Conservation (phyloP, 2,888 invertebrate genomes). For the Aricia artaxerxes region DNA sequence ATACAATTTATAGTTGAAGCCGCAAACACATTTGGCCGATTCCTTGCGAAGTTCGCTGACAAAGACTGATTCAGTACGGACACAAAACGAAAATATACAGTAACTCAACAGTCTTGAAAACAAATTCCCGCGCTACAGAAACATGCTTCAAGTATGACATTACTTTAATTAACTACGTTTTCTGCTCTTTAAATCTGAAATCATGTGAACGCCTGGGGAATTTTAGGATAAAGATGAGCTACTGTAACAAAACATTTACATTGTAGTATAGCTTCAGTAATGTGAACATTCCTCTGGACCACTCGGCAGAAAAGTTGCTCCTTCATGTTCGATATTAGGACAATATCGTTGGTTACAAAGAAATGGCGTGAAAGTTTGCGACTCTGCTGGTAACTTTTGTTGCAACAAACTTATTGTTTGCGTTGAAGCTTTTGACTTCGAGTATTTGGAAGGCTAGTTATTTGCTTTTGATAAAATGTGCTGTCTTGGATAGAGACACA, state of each 20-base stretch:
- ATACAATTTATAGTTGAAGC: conserved; percentile 39
- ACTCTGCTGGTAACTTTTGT: conserved; percentile 3
- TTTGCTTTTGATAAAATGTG: neutral
- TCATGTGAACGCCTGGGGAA: too few relatives aligned
- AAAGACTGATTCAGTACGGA: conserved; percentile 64
- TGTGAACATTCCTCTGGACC: conserved; percentile 58
- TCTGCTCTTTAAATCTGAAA: too few relatives aligned
- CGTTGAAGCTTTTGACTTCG: neutral
- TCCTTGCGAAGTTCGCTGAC: conserved; percentile 72
- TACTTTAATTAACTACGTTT: neutral
- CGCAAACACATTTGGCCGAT: conserved; percentile 66
- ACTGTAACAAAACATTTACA: too few relatives aligned
- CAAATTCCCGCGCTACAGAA: neutral
- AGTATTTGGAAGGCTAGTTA: neutral
- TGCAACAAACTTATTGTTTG: conserved; percentile 17
- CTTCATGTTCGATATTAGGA: conserved; percentile 60
- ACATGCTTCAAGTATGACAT: neutral
- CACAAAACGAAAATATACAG: neutral
- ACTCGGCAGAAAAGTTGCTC: conserved; percentile 57
- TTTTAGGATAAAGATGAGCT: too few relatives aligned
- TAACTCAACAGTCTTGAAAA: neutral
- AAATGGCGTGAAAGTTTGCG: neutral
- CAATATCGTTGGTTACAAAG: conserved; percentile 28
- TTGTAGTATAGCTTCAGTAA: conserved; percentile 46
- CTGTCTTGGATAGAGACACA: too few relatives aligned